A percentile compares a stretch with the other conserved stretches of the same genome.
phyloP scores from a whole-genome alignment of 2,888 invertebrate species.

The Thalpophila matura region DNA sequence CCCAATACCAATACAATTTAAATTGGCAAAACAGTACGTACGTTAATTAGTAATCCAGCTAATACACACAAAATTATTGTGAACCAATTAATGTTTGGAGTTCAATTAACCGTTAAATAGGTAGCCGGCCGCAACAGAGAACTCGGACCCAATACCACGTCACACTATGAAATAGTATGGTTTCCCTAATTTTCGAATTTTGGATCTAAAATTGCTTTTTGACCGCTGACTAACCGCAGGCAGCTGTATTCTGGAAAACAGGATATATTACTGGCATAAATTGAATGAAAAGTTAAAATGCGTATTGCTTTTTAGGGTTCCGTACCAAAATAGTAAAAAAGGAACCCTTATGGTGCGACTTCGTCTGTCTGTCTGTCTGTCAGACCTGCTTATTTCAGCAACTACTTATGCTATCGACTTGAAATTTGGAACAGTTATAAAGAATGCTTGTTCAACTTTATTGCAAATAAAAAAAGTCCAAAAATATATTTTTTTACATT shows the following conservation, averaged over 20 bases:
- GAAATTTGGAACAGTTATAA: too few relatives aligned
- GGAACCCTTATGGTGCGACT: too few relatives aligned
- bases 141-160: slow-evolving; percentile 63
- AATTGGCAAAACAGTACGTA: slow-evolving; percentile 45
- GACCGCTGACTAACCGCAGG: slow-evolving; percentile 44
- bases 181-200: slow-evolving; percentile 71
- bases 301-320: slow-evolving; percentile 4
- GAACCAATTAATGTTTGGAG: slow-evolving; percentile 65
- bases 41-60: slow-evolving; percentile 54
- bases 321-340: too few relatives aligned
- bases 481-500: too few relatives aligned
- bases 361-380: too few relatives aligned
- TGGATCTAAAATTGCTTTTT: slow-evolving; percentile 49
- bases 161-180: slow-evolving; percentile 51
- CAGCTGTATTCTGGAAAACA: slow-evolving; percentile 17
- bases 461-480: too few relatives aligned
- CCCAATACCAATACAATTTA: slow-evolving; percentile 41
- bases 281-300: slow-evolving; percentile 2
- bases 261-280: slow-evolving; percentile 13
- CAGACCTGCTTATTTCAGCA: too few relatives aligned
- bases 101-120: slow-evolving; percentile 80
- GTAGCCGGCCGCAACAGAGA: slow-evolving; percentile 69
- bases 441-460: too few relatives aligned
- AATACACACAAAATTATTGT: slow-evolving; percentile 56
- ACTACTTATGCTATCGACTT: too few relatives aligned